Evolutionary conservation across 2,113 vertebrate species (phyloP).

Genomic region (Maccullochella peelii): DNA sequence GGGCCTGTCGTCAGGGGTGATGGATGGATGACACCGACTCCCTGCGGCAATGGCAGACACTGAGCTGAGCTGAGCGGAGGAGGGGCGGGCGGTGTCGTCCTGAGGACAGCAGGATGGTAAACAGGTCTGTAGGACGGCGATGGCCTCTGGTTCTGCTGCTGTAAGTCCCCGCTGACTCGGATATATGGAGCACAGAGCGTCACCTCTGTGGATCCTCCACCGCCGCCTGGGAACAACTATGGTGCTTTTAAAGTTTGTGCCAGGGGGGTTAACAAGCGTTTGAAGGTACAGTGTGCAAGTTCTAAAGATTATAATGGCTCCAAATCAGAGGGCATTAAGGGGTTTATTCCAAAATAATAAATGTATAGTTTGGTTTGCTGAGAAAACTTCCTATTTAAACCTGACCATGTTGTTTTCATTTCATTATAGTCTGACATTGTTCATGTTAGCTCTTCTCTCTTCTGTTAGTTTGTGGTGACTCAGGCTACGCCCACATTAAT

Average conservation of each 20-base stretch:
- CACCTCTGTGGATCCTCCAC: conserved; percentile 24
- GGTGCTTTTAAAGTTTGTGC: background rate
- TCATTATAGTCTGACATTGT: no score
- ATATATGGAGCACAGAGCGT: conserved; percentile 53
- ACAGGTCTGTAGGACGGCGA: conserved; percentile 65
- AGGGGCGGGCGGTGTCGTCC: conserved; percentile 4
- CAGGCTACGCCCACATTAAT: no score
- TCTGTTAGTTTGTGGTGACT: no score
- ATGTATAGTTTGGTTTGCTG: background rate
- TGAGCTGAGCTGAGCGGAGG: background rate
- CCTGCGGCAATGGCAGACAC: conserved; percentile 68
- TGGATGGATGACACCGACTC: conserved; percentile 75
- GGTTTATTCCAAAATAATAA: background rate
- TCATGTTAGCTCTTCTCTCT: no score
- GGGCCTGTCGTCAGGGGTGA: conserved; percentile 54
- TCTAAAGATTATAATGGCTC: background rate
- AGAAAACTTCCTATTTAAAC: no score
- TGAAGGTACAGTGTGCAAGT: background rate
- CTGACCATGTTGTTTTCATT: no score
- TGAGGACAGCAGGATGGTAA: conserved; percentile 51
- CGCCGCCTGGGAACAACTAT: background rate
- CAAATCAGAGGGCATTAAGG: background rate
- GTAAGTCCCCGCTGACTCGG: conserved; percentile 42
- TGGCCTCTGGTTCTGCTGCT: conserved; percentile 66
- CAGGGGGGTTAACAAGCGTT: background rate